Evolutionary conservation across 2,113 vertebrate genomes (phyloP).

Genomic region (Cnemophilus loriae): DNA sequence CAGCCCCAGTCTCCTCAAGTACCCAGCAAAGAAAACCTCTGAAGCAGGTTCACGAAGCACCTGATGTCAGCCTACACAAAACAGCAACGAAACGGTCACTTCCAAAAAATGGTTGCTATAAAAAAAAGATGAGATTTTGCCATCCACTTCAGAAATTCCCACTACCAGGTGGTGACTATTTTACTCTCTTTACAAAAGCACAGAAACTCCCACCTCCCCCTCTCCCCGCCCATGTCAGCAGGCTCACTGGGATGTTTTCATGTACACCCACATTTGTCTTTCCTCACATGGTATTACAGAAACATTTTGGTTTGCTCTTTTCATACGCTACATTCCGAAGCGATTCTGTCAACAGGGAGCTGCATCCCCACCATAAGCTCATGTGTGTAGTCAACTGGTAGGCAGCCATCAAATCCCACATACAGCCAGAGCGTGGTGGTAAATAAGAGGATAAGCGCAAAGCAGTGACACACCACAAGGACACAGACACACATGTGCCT

Average conservation of each 20-base stretch:
- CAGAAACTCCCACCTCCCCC: not conserved
- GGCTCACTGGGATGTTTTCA: not conserved
- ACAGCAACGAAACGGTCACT: fast-evolving
- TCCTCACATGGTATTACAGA: not conserved
- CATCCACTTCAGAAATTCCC: not conserved
- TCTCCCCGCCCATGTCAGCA: not conserved
- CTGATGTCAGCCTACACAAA: not conserved
- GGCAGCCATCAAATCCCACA: not conserved
- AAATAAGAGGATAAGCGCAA: not conserved
- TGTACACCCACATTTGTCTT: slow-evolving; percentile 41
- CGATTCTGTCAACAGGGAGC: not conserved
- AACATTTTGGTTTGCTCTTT: slow-evolving; percentile 20
- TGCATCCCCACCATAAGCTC: not conserved
- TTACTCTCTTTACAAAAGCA: not conserved
- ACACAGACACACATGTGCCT: not conserved
- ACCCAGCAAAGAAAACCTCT: not conserved
- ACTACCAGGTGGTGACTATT: not conserved
- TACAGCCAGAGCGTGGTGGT: not conserved
- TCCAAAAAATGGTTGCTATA: not conserved
- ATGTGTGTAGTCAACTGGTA: not conserved
- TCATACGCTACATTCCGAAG: not conserved
- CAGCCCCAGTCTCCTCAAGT: not conserved
- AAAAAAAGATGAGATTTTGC: not conserved
- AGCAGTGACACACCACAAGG: not conserved
- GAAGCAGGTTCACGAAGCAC: not conserved